phyloP scores from a whole-genome alignment of 2,113 vertebrate genomes.

The Entomyzon cyanotis region DNA sequence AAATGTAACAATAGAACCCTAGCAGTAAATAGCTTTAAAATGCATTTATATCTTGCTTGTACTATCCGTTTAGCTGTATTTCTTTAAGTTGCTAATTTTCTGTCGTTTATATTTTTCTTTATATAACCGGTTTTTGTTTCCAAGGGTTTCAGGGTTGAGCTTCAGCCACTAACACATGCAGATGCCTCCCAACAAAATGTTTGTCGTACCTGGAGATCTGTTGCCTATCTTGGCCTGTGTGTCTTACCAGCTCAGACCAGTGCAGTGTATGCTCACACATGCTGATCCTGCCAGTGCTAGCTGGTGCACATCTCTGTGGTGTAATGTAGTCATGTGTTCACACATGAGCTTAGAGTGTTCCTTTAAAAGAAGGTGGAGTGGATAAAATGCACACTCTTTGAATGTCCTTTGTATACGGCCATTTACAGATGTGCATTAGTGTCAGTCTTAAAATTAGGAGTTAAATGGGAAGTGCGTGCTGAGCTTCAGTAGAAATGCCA shows the following conservation, averaged over 20 bases:
- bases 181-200: background rate
- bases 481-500: background rate
- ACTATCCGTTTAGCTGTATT: background rate
- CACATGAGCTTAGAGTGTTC: background rate
- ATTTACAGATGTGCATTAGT: background rate
- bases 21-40: background rate
- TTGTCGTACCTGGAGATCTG: background rate
- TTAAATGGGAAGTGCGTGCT: background rate
- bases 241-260: background rate
- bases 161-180: background rate
- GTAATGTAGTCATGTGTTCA: background rate
- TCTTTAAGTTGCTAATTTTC: background rate
- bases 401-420: background rate
- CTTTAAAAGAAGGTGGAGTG: background rate
- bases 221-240: background rate
- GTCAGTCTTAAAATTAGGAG: background rate
- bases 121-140: background rate
- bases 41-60: background rate
- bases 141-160: background rate
- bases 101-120: background rate
- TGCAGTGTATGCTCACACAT: fast-evolving
- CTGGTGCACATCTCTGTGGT: background rate
- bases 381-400: background rate
- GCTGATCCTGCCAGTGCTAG: background rate
- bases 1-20: background rate